phyloP scores from a whole-genome alignment of 2,888 invertebrate genomes.

The Drepana falcataria region DNA sequence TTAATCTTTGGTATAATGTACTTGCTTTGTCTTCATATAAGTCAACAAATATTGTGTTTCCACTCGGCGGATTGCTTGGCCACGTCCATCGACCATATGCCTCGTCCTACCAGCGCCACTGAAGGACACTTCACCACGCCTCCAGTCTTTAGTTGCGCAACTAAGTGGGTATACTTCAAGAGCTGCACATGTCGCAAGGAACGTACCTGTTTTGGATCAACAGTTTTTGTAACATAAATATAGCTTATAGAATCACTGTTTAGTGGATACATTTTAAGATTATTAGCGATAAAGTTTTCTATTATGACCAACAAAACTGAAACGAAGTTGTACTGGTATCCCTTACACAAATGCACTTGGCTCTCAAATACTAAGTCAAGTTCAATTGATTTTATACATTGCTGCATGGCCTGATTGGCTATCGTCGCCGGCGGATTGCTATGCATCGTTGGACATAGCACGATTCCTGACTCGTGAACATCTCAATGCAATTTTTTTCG shows the following conservation, averaged over 20 bases:
- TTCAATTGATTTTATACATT: conserved; percentile 1
- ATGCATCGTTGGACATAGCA: conserved; percentile 14
- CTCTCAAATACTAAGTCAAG: neutral
- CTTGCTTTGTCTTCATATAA: neutral
- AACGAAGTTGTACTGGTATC: no score
- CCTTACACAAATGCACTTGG: neutral
- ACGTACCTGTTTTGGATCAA: conserved; percentile 5
- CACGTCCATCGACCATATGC: conserved; percentile 4
- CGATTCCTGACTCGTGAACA: conserved; percentile 7
- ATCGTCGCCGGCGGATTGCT: conserved; percentile 4
- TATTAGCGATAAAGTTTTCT: no score
- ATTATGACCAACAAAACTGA: no score
- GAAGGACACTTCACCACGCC: conserved; percentile 32
- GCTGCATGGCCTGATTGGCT: neutral
- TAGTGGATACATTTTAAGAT: neutral
- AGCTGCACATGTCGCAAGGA: conserved; percentile 13
- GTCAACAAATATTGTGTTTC: conserved; percentile 24
- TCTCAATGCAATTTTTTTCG: conserved; percentile 14
- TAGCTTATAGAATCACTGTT: neutral
- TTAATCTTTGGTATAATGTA: neutral
- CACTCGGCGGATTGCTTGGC: conserved; percentile 20
- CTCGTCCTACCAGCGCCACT: conserved; percentile 13
- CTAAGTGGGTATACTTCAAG: conserved; percentile 1
- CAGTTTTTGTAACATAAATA: neutral
- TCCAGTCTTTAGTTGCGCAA: conserved; percentile 29